Percentiles rank a stretch among this genome's conserved stretches.
phyloP scores from a whole-genome alignment of 2,888 invertebrate species.

The Acanthosoma haemorrhoidale region DNA sequence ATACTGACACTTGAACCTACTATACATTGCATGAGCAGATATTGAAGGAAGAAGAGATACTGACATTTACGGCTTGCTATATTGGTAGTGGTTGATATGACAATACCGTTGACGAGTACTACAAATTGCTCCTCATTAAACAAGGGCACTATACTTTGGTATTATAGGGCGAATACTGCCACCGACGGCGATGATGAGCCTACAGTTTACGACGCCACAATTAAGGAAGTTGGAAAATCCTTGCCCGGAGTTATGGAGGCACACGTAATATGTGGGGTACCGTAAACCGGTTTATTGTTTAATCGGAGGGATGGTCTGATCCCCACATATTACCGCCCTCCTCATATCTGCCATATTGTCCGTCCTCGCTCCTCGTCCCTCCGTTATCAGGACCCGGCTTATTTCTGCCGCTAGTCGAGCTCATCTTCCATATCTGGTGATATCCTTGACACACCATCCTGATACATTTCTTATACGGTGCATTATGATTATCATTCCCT shows the following conservation, averaged over 20 bases:
- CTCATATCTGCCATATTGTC: not conserved
- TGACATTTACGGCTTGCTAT: too few relatives aligned
- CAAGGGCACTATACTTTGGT: too few relatives aligned
- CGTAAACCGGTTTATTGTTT: conserved; percentile 25
- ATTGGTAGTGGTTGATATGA: too few relatives aligned
- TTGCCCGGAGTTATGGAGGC: not conserved
- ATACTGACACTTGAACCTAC: too few relatives aligned
- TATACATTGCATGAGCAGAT: too few relatives aligned
- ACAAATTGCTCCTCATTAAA: too few relatives aligned
- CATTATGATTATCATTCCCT: too few relatives aligned
- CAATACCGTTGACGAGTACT: too few relatives aligned
- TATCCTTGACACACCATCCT: not conserved
- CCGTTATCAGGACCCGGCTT: not conserved
- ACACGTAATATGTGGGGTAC: not conserved
- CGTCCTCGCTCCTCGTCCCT: not conserved
- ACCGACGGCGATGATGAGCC: not conserved
- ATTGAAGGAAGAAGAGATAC: too few relatives aligned
- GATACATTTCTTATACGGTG: too few relatives aligned
- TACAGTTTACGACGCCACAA: not conserved
- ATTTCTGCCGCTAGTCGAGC: not conserved
- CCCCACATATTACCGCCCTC: not conserved
- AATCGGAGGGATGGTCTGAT: not conserved
- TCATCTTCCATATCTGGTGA: not conserved
- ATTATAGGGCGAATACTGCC: too few relatives aligned
- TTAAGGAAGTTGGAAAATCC: conserved; percentile 3